Evolutionary conservation across 2,888 invertebrate species (phyloP), one percentile per base, ranked within the genome.

Genomic region (Nymphalis polychloros): DNA sequence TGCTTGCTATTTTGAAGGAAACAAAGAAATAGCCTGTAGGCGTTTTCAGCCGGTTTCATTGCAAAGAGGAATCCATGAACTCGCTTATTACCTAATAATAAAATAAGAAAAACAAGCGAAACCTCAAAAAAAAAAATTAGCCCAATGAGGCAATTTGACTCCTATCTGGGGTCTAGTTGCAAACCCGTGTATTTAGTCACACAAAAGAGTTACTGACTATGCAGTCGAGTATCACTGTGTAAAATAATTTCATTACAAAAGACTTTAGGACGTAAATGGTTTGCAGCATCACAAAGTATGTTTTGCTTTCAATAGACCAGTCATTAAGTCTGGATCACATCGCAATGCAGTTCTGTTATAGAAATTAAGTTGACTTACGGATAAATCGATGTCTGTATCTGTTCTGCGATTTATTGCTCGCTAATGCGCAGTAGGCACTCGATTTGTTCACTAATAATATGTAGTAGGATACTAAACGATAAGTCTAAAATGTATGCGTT

Each of bases 351-450:
- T 17, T 53, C 31, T 55, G 31, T 31, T 55, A 31, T 31, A 31
- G 27, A 55, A 31, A 55, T 55, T 31, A 53, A 31, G 31, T 53
- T 55, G 53, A 55, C n/a, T 17, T 31, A 27, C 53, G 31, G 53
- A 55, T 55, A n/a, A 31, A 31, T 59, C 46, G 41, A 59, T 59
- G 67, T 62, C 63, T 67, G 67, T 62, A 49, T 31, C 55, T 13
- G 55, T 62, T 49, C 50, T 19, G 60, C 27, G 57, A 61, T 50
- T 62, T 63, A 67, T 67, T 63, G 57, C 57, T 27, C 20, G 48
- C 49, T 63, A 63, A 67, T 67, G 46, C 46, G 48, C 49, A 49
- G 27, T n/a, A 8, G 27, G 31, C 31, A 55, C n/a, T 17, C 31
- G 53, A 55, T 55, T 55, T 55, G 17, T 55, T 55, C 27, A 31